Evolutionary conservation across 1,140 invertebrate genomes (phyloP).

Genomic region (Diploscapter pachys): DNA sequence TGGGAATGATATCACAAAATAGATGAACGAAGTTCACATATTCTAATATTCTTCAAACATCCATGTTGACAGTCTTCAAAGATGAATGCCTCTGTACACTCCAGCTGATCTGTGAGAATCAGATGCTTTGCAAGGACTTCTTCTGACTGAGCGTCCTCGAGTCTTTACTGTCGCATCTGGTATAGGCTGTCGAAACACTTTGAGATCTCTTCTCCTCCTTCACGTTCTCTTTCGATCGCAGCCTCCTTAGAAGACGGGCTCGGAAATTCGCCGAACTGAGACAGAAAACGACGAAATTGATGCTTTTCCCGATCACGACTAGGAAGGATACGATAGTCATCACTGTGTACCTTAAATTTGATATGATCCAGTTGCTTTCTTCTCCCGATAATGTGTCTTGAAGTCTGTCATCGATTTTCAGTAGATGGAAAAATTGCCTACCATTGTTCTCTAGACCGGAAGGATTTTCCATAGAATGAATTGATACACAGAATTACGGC

Average conservation of each 20-base stretch:
- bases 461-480: conserved; percentile 3
- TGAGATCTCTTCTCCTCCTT: conserved; percentile 20
- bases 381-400: conserved; percentile 4
- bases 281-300: conserved; percentile 42
- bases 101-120: not conserved
- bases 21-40: too few species aligned
- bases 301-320: conserved; percentile 34
- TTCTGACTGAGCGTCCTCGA: conserved; percentile 20
- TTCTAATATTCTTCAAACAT: too few species aligned
- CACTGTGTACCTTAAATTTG: conserved; percentile 33
- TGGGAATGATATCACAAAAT: too few species aligned
- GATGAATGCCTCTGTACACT: too few species aligned
- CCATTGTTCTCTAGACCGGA: conserved; percentile 5
- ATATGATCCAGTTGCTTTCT: not conserved
- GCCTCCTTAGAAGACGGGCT: conserved; percentile 16
- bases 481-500: conserved; percentile 24
- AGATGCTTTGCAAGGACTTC: conserved; percentile 34
- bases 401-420: conserved; percentile 12
- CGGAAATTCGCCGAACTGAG: conserved; percentile 37
- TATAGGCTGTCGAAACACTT: conserved; percentile 1
- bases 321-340: conserved; percentile 31
- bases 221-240: conserved; percentile 13
- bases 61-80: too few species aligned
- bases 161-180: conserved; percentile 24
- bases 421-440: not conserved